phyloP scores from a whole-genome alignment of 1,140 invertebrate species.

The Eueides isabella region DNA sequence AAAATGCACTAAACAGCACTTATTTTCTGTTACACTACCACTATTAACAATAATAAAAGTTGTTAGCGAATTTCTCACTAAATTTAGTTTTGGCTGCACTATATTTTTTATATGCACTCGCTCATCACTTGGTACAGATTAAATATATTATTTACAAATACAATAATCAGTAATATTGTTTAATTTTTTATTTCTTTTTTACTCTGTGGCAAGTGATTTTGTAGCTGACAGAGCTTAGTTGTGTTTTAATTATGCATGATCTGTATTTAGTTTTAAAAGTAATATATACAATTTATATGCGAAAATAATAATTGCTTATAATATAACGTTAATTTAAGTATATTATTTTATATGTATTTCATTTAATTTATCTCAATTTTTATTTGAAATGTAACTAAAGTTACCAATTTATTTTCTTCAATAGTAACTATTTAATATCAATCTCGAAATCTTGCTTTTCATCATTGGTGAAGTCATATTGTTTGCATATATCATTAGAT shows the following conservation, averaged over 20 bases:
- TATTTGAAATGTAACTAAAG: neutral
- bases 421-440: neutral
- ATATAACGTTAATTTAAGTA: neutral
- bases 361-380: neutral
- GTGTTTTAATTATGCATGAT: slow-evolving; percentile 21
- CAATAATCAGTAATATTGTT: too few relatives aligned
- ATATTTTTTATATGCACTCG: slow-evolving; percentile 23
- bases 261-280: slow-evolving; percentile 1
- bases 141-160: neutral
- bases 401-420: neutral
- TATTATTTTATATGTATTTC: too few relatives aligned
- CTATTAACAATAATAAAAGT: slow-evolving; percentile 17
- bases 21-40: slow-evolving; percentile 10
- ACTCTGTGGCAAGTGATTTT: slow-evolving; percentile 22
- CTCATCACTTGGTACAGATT: slow-evolving; percentile 8
- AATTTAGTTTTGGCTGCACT: slow-evolving; percentile 33
- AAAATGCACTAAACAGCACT: neutral
- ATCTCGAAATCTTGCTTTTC: neutral
- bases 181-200: neutral
- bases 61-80: slow-evolving; percentile 38
- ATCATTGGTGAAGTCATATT: neutral
- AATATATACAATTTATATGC: neutral
- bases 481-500: neutral
- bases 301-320: neutral
- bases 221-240: slow-evolving; percentile 22